Conservation (phyloP, 2,113 vertebrate species). For the Crotalus viridis region DNA sequence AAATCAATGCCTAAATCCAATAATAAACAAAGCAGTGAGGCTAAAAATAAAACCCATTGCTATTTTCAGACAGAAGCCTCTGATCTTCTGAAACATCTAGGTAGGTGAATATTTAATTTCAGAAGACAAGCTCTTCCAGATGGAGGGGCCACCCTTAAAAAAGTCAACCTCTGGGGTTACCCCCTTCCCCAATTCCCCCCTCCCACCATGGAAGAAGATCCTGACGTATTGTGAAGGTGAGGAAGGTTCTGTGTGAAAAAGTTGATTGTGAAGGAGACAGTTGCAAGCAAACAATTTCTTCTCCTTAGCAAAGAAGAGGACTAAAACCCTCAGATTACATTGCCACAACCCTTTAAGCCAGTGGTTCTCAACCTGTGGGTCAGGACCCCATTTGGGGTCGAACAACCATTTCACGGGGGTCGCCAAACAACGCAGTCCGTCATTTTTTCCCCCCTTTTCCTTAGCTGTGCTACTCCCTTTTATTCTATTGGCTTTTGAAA, state of each 20-base stretch:
- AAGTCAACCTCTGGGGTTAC: background rate
- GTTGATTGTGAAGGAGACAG: background rate
- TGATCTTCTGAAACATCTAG: background rate
- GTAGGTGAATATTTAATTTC: background rate
- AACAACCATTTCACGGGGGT: no score
- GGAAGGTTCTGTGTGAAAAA: background rate
- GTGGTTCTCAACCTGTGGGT: no score
- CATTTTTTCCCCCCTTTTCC: no score
- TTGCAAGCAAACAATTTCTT: background rate
- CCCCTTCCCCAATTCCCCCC: background rate
- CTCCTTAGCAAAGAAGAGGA: background rate
- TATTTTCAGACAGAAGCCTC: background rate
- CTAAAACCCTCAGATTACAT: background rate
- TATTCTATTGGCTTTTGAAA: no score
- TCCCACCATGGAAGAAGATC: background rate
- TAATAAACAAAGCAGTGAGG: background rate
- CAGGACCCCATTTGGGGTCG: no score
- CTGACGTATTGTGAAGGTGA: background rate
- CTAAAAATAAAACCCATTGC: background rate
- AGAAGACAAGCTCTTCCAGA: background rate
- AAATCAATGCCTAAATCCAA: background rate
- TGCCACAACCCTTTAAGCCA: background rate
- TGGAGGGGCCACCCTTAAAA: background rate
- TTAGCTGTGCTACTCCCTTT: no score
- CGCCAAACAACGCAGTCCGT: no score